These are phyloP conservation scores for Eilema sororculum DNA, from an alignment of 2,888 invertebrate species.

Conservation along the genomic window DNA sequence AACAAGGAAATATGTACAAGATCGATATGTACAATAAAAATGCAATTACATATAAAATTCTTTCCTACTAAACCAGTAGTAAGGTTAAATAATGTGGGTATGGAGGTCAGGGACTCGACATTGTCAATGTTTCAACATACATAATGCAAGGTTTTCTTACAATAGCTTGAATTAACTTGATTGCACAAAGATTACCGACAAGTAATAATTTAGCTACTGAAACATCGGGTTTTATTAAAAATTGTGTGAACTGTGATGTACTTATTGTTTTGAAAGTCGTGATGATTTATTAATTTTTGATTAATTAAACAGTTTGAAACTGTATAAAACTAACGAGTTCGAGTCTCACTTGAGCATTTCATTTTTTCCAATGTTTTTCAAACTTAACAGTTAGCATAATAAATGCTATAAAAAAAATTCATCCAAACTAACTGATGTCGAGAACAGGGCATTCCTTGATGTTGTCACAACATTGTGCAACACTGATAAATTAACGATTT, in stretches of 20 bases:
- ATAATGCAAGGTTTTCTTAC: constrained; percentile 41
- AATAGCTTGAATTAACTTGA: constrained; percentile 15
- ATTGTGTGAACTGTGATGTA: not conserved
- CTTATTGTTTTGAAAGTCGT: too few relatives aligned
- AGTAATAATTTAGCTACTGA: not conserved
- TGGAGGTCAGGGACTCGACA: constrained; percentile 23
- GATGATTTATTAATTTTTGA: too few relatives aligned
- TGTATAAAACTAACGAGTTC: too few relatives aligned
- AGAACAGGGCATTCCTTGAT: too few relatives aligned
- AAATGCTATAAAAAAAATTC: too few relatives aligned
- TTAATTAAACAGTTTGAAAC: too few relatives aligned
- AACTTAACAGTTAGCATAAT: too few relatives aligned
- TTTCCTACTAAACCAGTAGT: not conserved
- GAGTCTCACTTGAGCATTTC: too few relatives aligned
- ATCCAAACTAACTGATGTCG: too few relatives aligned
- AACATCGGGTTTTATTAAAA: not conserved
- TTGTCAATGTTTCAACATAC: constrained; percentile 32
- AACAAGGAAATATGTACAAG: not conserved
- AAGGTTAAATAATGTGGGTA: constrained; percentile 14
- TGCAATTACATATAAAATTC: not conserved
- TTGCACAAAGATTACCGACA: constrained; percentile 5
- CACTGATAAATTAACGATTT: not conserved
- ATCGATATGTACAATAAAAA: not conserved
- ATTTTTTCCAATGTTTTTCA: too few relatives aligned
- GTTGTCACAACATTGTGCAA: not conserved